A percentile compares a stretch with the other conserved stretches of the same genome.
phyloP scores from a whole-genome alignment of 2,797 vertebrate species.

The Dipus sagitta region DNA sequence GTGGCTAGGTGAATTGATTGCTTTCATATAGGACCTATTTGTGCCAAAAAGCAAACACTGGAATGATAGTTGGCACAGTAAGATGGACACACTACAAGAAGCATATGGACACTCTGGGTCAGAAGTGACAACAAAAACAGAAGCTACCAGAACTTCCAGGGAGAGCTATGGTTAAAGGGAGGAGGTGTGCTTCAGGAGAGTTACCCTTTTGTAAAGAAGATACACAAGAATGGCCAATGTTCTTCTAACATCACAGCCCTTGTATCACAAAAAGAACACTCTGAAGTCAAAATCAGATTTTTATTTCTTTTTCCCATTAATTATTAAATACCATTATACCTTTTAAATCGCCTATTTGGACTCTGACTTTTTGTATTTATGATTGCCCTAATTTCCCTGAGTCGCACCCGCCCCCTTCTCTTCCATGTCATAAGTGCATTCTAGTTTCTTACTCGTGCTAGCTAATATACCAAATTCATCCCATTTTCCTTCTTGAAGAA shows the following conservation, averaged over 20 bases:
- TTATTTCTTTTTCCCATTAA: slow-evolving; percentile 39
- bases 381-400: slow-evolving; percentile 5
- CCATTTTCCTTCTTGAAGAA: slow-evolving; percentile 48
- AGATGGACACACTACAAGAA: background rate
- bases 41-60: background rate
- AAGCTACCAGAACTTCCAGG: background rate
- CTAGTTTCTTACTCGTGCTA: background rate
- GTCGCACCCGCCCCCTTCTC: background rate
- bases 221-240: background rate
- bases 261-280: background rate
- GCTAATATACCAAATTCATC: background rate
- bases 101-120: background rate
- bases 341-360: slow-evolving; percentile 35
- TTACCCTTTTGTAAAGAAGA: background rate
- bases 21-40: background rate
- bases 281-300: slow-evolving; percentile 4
- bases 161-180: background rate
- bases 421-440: background rate
- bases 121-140: background rate
- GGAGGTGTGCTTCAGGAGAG: background rate
- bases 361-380: slow-evolving; percentile 20
- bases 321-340: background rate
- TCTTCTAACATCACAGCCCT: background rate
- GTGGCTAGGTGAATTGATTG: background rate
- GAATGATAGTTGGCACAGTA: background rate